Evolutionary conservation across 2,888 invertebrate species (phyloP), one percentile per base, ranked within the genome.

Genomic region (Drosophila robusta): DNA sequence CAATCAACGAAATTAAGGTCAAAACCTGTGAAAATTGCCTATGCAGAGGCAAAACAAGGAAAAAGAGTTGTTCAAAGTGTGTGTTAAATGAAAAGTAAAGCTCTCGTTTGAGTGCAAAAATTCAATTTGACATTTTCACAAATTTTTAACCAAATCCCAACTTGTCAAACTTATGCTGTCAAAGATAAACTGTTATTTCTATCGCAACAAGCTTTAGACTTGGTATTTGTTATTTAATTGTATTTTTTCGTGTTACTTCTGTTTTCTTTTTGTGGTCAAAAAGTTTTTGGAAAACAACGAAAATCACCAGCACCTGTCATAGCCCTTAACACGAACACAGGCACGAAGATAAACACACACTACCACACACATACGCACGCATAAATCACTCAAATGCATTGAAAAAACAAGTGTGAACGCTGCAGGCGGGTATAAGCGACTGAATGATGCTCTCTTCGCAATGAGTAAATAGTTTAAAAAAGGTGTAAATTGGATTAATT

Each of bases 381-480:
- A 87, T 87, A 82, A 82, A 82, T 87, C 87, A 84, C 64, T 82
- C 87, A 87, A 75, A 79, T 78, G 72, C 69, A 72, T 65, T 68
- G 72, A 78, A 65, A 78, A 80, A 87, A 34, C 34, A 34, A 34
- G 34, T 34, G 34, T 12, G 34, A 12, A 34, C 34, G 4, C 4
- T 0, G 0, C 32, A 4, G 11, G 11, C 34, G 34, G 12, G 34
- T 12, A 6, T 34, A 34, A 11, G 3, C 12, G 34, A 4, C 34
- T 4, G 34, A 4, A 0, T 5, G 1, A 12, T 34, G 6, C 34
- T 34, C 11, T 32, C 3, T 32, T 32, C 11, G 4, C 32, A 32
- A 11, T 32, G 32, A 11, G 11, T 11, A 32, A 4, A 11, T 3
- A 32, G 11, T 11, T 29, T 29, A 22, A 22, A 4, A 22, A 22